Evolutionary conservation across 2,797 vertebrate genomes (phyloP).

Genomic region (Schizothorax lantsangensis): DNA sequence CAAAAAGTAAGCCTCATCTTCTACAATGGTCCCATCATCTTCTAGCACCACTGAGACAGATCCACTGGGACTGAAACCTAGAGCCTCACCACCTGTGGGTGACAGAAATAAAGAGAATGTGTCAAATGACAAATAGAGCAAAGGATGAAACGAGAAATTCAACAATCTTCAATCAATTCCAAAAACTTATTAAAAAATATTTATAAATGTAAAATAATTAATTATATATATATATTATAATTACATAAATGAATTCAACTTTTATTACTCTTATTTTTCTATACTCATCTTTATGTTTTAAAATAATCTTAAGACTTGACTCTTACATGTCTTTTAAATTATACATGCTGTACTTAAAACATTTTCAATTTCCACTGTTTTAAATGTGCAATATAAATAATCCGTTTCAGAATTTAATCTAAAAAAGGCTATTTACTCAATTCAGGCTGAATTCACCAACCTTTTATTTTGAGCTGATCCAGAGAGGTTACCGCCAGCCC

Average conservation of each 20-base stretch:
- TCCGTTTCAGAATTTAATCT: neutral
- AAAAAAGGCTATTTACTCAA: neutral
- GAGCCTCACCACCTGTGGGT: constrained; percentile 75
- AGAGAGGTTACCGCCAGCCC: constrained; percentile 74
- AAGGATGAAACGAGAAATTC: neutral
- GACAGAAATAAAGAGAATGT: neutral
- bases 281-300: neutral
- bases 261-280: neutral
- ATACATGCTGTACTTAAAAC: neutral
- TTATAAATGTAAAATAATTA: neutral
- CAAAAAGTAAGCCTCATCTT: constrained; percentile 90
- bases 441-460: constrained; percentile 62
- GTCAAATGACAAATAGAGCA: constrained; percentile 5
- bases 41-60: constrained; percentile 87
- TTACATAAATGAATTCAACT: neutral
- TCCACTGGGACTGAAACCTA: constrained; percentile 75
- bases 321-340: neutral
- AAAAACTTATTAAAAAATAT: neutral
- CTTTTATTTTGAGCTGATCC: constrained; percentile 76
- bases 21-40: constrained; percentile 94
- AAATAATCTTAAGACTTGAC: neutral
- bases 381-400: neutral
- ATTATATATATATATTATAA: neutral
- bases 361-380: too few species aligned
- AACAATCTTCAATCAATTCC: neutral